These are phyloP conservation scores for Dysidea cf. avara DNA, from an alignment of 37 sponge, comb jelly and placozoan genomes.

Conservation along the genomic window DNA sequence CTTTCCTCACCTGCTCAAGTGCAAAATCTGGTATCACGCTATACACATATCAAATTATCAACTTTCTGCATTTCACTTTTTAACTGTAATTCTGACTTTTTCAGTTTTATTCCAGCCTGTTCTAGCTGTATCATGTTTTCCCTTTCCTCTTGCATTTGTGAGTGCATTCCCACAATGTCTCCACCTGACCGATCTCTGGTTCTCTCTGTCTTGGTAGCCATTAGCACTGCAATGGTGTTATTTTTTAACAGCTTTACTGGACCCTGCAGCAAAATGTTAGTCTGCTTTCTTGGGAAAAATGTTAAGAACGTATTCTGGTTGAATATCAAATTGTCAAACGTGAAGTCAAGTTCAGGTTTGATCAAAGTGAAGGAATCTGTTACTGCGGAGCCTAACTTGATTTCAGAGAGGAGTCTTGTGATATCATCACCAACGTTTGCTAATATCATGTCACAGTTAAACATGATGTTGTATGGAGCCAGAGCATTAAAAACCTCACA, in stretches of 20 bases:
- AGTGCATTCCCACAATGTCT: too few species aligned
- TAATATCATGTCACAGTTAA: conserved; percentile 51
- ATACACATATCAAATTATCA: conserved; percentile 62
- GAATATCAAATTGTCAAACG: conserved; percentile 2
- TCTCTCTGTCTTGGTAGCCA: too few species aligned
- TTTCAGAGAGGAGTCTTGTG: conserved; percentile 46
- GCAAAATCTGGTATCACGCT: conserved; percentile 73
- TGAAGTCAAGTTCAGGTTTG: conserved; percentile 42
- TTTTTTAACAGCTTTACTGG: too few species aligned
- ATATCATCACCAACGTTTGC: conserved; percentile 57
- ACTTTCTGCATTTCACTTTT: conserved; percentile 59
- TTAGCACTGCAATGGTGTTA: too few species aligned
- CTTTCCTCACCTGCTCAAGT: conserved; percentile 41
- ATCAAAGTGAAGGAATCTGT: conserved; percentile 45
- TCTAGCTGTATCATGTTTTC: conserved; percentile 48
- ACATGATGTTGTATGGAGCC: conserved; percentile 86
- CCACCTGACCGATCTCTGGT: too few species aligned
- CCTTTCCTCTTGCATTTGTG: conserved; percentile 51
- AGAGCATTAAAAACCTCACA: conserved; percentile 1
- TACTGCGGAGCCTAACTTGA: neutral
- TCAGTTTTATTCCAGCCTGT: conserved; percentile 38
- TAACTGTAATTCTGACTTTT: conserved; percentile 48
- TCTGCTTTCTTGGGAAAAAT: too few species aligned
- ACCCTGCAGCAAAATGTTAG: too few species aligned
- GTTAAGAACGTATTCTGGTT: too few species aligned